Conservation (phyloP, 2,888 invertebrate species). For the Sinhomidia bicolor region DNA sequence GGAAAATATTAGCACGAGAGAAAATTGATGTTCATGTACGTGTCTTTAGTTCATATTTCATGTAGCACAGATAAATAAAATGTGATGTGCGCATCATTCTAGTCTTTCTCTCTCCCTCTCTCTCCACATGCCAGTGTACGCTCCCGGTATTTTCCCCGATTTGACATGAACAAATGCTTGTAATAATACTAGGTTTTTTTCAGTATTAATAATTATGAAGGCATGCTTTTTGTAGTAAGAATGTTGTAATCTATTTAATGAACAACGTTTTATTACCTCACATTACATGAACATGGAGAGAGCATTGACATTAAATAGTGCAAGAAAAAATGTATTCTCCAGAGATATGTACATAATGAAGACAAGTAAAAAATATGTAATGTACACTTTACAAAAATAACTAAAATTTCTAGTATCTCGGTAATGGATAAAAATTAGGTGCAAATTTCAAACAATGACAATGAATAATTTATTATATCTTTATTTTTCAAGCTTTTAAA, state of each 20-base stretch:
- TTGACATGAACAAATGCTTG: conserved; percentile 7
- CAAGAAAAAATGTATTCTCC: neutral
- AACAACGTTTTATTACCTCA: no score
- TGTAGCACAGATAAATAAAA: neutral
- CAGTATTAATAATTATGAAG: neutral
- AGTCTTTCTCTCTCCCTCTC: no score
- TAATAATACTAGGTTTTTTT: neutral
- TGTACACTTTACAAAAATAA: no score
- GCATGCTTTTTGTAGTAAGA: no score
- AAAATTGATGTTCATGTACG: neutral
- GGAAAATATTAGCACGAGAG: neutral
- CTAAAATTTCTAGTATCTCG: no score
- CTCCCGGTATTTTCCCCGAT: neutral
- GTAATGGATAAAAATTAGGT: no score
- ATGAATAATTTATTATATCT: no score
- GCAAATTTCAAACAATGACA: no score
- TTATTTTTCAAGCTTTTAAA: no score
- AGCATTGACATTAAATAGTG: neutral
- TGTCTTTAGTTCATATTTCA: neutral
- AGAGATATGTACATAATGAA: neutral
- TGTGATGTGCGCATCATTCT: neutral
- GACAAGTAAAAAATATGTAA: neutral
- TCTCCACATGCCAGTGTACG: no score
- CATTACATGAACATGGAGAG: no score
- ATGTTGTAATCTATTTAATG: no score